Base-by-base conservation (phyloP, 2,888 invertebrate genomes). In the Drosophila melanosoma region DNA sequence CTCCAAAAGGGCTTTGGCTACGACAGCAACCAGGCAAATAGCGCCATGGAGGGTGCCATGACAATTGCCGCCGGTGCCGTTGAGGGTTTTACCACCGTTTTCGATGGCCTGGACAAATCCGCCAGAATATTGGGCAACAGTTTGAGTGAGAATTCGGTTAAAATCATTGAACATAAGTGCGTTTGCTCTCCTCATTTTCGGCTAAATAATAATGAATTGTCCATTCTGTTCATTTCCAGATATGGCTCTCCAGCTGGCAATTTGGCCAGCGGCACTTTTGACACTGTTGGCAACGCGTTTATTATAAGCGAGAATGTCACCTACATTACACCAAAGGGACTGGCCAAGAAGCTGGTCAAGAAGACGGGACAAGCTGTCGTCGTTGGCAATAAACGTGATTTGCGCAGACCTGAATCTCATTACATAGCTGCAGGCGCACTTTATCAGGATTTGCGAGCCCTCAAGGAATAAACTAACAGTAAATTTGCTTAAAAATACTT, bases 121-220 rank as follows among this genome's bases (percentile, higher is more conserved):
- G 96, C 96, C 1, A 94, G 94, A 66, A 95, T 95, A 56, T 91
- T 97, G 58, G 96, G 95, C 11, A 92, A 89, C 40, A 95, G 93
- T 87, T 91, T 97, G 32, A 95, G 96, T 58, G 94, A 96, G 79
- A 96, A 97, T 91, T 96, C 96, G 0, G 96, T 96, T 0, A 94
- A 95, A 87, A 94, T 96, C 63, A 96, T 97, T 48, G 94, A 95
- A 81, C 95, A 97, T 90, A 96, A 95, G 96, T 96, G 93, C 17
- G 56, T 56, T 38, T 93, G 94, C 40, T 23, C 0, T 35, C 32
- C n/a, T 33, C 0, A 23, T 1, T 33, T 33, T 12, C 23, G 23
- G 12, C 17, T 20, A 10, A 45, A 23, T 45, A 45, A 15, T 45
- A 15, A 45, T 23, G 8, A 15, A 52, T 33, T 45, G 8, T 23